A percentile compares a stretch with the other conserved stretches of the same genome.
Conservation (phyloP, 2,888 invertebrate species). For the Mesorhabditis belari region DNA sequence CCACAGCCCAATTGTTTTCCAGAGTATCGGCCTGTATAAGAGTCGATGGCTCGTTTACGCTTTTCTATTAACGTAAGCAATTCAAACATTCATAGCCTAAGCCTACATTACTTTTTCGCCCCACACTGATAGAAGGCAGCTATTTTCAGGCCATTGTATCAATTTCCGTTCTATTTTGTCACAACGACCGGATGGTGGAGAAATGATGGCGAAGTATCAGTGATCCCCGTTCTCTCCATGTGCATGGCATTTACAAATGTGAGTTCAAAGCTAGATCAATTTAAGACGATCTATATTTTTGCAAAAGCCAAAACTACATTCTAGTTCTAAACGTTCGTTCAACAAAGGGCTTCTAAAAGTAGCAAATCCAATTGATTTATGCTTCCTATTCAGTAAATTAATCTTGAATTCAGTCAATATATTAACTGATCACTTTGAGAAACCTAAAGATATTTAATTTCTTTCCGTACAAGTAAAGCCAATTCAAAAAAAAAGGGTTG, state of each 20-base stretch:
- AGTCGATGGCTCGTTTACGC: conserved; percentile 50
- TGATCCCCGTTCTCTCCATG: conserved; percentile 38
- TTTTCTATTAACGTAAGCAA: conserved; percentile 42
- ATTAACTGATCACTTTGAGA: too few species aligned
- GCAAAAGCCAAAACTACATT: too few species aligned
- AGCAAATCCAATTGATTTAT: too few species aligned
- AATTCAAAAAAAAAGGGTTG: too few species aligned
- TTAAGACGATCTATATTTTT: too few species aligned
- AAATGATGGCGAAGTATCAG: conserved; percentile 11
- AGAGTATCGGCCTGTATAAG: conserved; percentile 50
- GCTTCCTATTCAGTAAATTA: too few species aligned
- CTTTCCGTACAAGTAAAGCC: too few species aligned
- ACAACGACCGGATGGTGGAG: conserved; percentile 31
- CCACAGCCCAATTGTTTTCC: conserved; percentile 52
- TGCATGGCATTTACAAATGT: conserved; percentile 31
- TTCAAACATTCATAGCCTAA: not conserved
- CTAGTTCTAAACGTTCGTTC: too few species aligned
- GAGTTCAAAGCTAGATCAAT: too few species aligned
- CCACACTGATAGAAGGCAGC: not conserved
- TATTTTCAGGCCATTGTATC: conserved; percentile 45
- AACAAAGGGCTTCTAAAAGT: too few species aligned
- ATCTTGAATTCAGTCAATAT: too few species aligned
- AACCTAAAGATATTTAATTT: too few species aligned
- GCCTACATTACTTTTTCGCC: not conserved
- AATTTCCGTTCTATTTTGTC: conserved; percentile 46